Conservation (phyloP, 2,797 vertebrate species). For the Epinephelus coioides region DNA sequence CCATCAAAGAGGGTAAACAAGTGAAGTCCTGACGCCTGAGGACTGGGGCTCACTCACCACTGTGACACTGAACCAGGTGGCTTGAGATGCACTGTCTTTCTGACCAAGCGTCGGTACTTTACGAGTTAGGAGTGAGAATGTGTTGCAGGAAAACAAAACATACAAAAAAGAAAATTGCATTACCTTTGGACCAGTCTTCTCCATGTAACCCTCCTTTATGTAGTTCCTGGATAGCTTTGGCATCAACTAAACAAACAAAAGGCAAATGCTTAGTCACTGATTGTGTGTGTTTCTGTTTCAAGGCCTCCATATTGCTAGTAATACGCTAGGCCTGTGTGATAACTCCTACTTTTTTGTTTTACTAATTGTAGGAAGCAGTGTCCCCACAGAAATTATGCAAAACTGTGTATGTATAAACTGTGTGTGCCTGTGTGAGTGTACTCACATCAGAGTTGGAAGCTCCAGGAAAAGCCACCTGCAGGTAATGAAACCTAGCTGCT, state of each 20-base stretch:
- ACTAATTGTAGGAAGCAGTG: too few relatives aligned
- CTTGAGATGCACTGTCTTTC: too few relatives aligned
- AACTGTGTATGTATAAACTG: too few relatives aligned
- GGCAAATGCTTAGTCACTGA: conserved; percentile 4
- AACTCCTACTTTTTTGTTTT: too few relatives aligned
- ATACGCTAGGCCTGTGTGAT: too few relatives aligned
- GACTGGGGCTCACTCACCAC: too few relatives aligned
- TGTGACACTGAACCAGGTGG: too few relatives aligned
- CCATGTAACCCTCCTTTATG: conserved; percentile 97
- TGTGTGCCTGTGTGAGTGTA: conserved; percentile 19
- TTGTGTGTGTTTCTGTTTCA: background rate
- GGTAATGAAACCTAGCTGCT: conserved; percentile 95
- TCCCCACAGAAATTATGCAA: too few relatives aligned
- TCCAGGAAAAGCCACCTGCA: conserved; percentile 96
- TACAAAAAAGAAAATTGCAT: background rate
- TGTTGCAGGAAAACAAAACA: background rate
- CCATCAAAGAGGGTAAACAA: too few relatives aligned
- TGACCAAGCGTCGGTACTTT: too few relatives aligned
- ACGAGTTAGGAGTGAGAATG: too few relatives aligned
- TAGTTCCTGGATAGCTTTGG: conserved; percentile 95
- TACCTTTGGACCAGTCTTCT: conserved; percentile 98
- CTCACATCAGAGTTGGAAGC: conserved; percentile 90
- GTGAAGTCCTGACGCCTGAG: too few relatives aligned
- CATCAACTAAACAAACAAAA: conserved; percentile 86
- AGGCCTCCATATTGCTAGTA: background rate